Conservation (phyloP, 2,888 invertebrate species). For the Cactoblastis cactorum region DNA sequence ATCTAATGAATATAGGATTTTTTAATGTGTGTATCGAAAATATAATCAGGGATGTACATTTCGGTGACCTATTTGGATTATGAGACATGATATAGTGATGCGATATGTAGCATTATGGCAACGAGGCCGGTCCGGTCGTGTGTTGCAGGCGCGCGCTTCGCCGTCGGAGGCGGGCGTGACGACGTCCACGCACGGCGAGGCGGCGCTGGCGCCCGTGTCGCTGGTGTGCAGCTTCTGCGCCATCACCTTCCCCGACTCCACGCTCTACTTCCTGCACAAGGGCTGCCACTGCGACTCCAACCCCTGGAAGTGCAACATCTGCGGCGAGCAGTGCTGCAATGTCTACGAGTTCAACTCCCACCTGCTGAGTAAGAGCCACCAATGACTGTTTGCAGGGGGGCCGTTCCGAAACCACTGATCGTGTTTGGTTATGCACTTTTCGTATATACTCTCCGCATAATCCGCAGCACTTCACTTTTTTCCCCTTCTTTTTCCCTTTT, state of each 20-base stretch:
- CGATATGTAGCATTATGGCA: no score
- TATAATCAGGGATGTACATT: neutral
- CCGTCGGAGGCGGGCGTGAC: constrained; percentile 80
- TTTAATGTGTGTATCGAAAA: neutral
- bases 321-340: constrained; percentile 96
- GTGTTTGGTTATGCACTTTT: constrained; percentile 50
- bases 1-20: no score
- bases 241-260: constrained; percentile 96
- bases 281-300: constrained; percentile 98
- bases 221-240: constrained; percentile 94
- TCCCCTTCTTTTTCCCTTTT: constrained; percentile 38
- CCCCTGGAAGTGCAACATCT: constrained; percentile 98
- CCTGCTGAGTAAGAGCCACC: constrained; percentile 95
- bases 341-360: constrained; percentile 98
- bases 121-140: no score
- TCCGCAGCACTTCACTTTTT: constrained; percentile 64
- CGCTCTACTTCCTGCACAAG: constrained; percentile 97
- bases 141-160: constrained; percentile 68
- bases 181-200: constrained; percentile 85
- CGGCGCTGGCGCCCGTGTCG: constrained; percentile 71
- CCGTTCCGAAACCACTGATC: constrained; percentile 58
- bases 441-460: constrained; percentile 50
- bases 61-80: neutral
- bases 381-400: constrained; percentile 81
- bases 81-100: no score